Percentiles rank a stretch among this genome's conserved stretches.
phyloP scores from a whole-genome alignment of 2,113 vertebrate genomes.

The Pleuronectes platessa region DNA sequence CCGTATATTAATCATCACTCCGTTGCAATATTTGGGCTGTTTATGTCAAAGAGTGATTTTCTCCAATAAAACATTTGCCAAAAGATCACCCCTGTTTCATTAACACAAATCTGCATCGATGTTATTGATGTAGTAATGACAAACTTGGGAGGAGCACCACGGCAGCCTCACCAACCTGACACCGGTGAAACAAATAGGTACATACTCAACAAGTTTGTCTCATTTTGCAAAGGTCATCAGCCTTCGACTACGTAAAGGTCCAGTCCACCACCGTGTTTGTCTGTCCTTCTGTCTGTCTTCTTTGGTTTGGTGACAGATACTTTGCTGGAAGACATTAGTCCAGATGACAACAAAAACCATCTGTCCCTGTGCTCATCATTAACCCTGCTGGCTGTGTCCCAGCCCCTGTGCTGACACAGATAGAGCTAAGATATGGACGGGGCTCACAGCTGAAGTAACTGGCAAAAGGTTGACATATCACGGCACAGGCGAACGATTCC shows the following conservation, averaged over 20 bases:
- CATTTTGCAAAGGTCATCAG: constrained; percentile 43
- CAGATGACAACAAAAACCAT: constrained; percentile 70
- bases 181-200: constrained; percentile 1
- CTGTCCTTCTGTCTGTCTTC: constrained; percentile 17
- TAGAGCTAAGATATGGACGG: constrained; percentile 43
- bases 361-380: constrained; percentile 68
- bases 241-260: constrained; percentile 17
- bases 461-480: constrained; percentile 38
- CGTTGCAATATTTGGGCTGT: neutral
- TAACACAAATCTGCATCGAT: neutral
- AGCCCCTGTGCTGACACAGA: constrained; percentile 51
- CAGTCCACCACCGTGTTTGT: constrained; percentile 26
- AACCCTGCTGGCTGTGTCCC: constrained; percentile 60
- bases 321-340: constrained; percentile 60
- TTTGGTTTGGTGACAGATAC: constrained; percentile 50
- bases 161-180: neutral
- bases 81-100: neutral
- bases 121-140: neutral
- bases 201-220: neutral
- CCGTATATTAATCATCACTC: constrained; percentile 1
- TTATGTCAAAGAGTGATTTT: neutral
- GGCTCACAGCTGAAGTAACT: constrained; percentile 48
- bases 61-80: neutral
- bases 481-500: constrained; percentile 31
- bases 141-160: too few relatives aligned